A percentile compares a stretch with the other conserved stretches of the same genome.
Evolutionary conservation across 1,140 invertebrate species (phyloP).

Genomic region (Stenopsyche tienmushanensis): DNA sequence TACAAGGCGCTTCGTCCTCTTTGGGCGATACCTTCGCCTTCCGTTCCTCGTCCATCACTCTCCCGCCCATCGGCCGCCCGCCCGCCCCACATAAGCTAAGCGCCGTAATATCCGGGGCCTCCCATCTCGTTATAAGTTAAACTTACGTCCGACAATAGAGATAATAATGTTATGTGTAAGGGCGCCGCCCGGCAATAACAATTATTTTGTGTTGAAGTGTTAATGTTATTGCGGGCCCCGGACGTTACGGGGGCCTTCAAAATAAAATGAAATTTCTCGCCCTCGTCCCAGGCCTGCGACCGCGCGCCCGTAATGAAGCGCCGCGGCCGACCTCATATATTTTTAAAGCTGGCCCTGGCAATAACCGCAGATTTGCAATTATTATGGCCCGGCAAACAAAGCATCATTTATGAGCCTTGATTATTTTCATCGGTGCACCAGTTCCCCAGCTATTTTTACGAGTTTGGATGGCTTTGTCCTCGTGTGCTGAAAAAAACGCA

Average conservation of each 20-base stretch:
- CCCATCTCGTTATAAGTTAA: constrained; percentile 39
- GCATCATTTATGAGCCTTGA: constrained; percentile 31
- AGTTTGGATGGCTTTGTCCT: too few relatives aligned
- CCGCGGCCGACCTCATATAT: constrained; percentile 32
- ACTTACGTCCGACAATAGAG: constrained; percentile 37
- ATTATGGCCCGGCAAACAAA: constrained; percentile 33
- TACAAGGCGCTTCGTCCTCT: constrained; percentile 33
- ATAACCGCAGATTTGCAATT: constrained; percentile 42
- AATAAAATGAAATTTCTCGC: constrained; percentile 39
- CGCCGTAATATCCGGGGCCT: constrained; percentile 31
- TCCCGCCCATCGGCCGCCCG: constrained; percentile 3
- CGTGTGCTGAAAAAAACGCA: too few relatives aligned
- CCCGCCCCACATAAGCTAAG: constrained; percentile 17
- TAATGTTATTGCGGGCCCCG: constrained; percentile 40
- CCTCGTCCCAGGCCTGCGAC: too few relatives aligned
- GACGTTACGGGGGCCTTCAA: constrained; percentile 11
- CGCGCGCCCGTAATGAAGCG: too few relatives aligned
- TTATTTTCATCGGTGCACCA: constrained; percentile 19
- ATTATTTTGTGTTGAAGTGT: constrained; percentile 43
- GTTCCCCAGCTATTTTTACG: background rate
- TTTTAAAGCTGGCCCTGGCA: constrained; percentile 34
- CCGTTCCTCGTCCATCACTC: constrained; percentile 30
- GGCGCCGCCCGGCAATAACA: constrained; percentile 36
- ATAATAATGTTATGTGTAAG: constrained; percentile 28
- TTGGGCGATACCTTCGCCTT: constrained; percentile 21